phyloP scores from a whole-genome alignment of 2,888 invertebrate genomes.

The Sinohyriopsis cumingii region DNA sequence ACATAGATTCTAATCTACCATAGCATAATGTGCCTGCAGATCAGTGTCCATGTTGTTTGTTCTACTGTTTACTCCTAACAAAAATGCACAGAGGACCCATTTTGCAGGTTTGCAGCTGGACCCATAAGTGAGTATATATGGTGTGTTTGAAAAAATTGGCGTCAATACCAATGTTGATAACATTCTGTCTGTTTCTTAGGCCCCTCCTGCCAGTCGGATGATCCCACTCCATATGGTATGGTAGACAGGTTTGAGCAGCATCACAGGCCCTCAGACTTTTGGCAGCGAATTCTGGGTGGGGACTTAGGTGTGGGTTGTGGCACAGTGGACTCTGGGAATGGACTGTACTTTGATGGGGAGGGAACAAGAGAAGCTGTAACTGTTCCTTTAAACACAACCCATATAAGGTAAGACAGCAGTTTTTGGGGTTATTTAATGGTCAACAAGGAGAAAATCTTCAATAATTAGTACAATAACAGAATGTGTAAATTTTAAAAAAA shows the following conservation, averaged over 20 bases:
- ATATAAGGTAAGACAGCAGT: slow-evolving; percentile 51
- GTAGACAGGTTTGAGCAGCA: slow-evolving; percentile 70
- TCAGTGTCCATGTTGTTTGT: too few relatives aligned
- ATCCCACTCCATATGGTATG: slow-evolving; percentile 59
- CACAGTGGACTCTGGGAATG: slow-evolving; percentile 65
- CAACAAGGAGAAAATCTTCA: neutral
- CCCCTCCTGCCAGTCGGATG: slow-evolving; percentile 45
- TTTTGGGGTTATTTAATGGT: neutral
- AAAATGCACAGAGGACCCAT: too few relatives aligned
- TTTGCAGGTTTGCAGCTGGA: neutral
- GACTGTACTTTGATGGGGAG: slow-evolving; percentile 67
- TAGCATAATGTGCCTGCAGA: too few relatives aligned
- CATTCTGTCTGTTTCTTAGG: slow-evolving; percentile 27
- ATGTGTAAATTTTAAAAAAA: too few relatives aligned
- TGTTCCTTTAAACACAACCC: slow-evolving; percentile 65
- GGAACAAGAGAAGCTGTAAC: slow-evolving; percentile 70
- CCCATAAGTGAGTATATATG: neutral
- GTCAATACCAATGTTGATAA: neutral
- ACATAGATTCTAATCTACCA: too few relatives aligned
- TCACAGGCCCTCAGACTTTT: slow-evolving; percentile 61
- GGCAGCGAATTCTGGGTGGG: slow-evolving; percentile 67
- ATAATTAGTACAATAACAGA: too few relatives aligned
- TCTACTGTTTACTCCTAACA: too few relatives aligned
- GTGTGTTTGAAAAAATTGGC: neutral
- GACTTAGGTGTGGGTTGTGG: slow-evolving; percentile 68